These are phyloP conservation scores for Harpalus rubripes DNA, from an alignment of 2,888 invertebrate genomes.

Conservation along the genomic window DNA sequence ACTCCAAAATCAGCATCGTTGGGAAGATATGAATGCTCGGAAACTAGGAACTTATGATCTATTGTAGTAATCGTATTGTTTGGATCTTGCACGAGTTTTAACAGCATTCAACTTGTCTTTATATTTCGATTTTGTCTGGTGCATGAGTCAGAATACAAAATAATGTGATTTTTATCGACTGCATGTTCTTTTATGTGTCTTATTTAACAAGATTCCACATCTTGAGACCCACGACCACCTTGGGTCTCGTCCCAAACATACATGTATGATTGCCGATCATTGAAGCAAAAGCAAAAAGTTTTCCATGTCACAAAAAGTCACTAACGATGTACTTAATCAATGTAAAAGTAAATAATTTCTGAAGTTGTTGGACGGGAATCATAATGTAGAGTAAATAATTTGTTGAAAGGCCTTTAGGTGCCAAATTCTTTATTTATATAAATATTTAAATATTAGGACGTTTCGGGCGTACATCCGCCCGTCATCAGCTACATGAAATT, in stretches of 20 bases:
- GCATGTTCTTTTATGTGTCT: slow-evolving; percentile 69
- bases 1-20: slow-evolving; percentile 15
- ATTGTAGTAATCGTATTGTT: slow-evolving; percentile 41
- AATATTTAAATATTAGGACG: no score
- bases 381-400: no score
- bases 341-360: no score
- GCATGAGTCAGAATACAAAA: slow-evolving; percentile 68
- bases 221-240: slow-evolving; percentile 71
- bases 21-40: slow-evolving; percentile 45
- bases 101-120: slow-evolving; percentile 67
- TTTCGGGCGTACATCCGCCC: no score
- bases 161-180: slow-evolving; percentile 66
- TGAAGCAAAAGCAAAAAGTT: slow-evolving; percentile 61
- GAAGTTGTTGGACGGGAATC: no score
- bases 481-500: no score
- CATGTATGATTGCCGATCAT: slow-evolving; percentile 69
- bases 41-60: slow-evolving; percentile 68
- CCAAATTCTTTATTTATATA: no score
- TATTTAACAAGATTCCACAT: slow-evolving; percentile 70
- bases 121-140: slow-evolving; percentile 70
- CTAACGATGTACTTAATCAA: no score
- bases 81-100: slow-evolving; percentile 1
- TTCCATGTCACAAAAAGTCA: no score
- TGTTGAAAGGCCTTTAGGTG: no score
- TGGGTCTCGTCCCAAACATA: slow-evolving; percentile 70